phyloP scores from a whole-genome alignment of 2,888 invertebrate species.

The Leptinotarsa juncta region DNA sequence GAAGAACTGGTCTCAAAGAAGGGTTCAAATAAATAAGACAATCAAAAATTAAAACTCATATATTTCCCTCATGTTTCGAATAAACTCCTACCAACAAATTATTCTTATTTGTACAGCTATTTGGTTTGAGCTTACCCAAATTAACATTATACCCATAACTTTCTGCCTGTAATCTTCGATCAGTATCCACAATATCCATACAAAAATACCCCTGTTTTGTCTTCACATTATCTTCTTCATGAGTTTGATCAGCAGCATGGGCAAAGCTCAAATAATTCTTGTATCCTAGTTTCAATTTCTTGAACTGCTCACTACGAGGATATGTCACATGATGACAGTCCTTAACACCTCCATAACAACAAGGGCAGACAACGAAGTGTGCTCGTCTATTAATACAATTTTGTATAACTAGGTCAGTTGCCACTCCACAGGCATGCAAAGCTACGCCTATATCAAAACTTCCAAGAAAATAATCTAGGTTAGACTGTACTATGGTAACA shows the following conservation, averaged over 20 bases:
- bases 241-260: constrained; percentile 94
- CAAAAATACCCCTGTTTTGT: constrained; percentile 83
- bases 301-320: constrained; percentile 80
- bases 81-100: constrained; percentile 79
- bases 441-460: constrained; percentile 88
- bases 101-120: constrained; percentile 92
- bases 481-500: constrained; percentile 85
- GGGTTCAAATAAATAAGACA: background rate
- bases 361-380: constrained; percentile 90
- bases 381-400: constrained; percentile 83
- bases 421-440: constrained; percentile 94
- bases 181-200: constrained; percentile 91
- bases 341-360: constrained; percentile 92
- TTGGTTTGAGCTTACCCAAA: constrained; percentile 81
- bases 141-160: constrained; percentile 81
- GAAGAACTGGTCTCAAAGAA: background rate
- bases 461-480: constrained; percentile 88
- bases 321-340: constrained; percentile 84
- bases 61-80: constrained; percentile 30
- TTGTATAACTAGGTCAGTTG: constrained; percentile 90
- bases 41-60: constrained; percentile 3
- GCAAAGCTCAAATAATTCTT: constrained; percentile 78
- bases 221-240: constrained; percentile 76
- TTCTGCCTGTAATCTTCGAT: constrained; percentile 81
- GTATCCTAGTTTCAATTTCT: constrained; percentile 49